Percentiles rank a stretch among this genome's conserved stretches.
These are phyloP conservation scores for Nesogale talazaci DNA, from an alignment of 2,113 vertebrate genomes.

Conservation along the genomic window DNA sequence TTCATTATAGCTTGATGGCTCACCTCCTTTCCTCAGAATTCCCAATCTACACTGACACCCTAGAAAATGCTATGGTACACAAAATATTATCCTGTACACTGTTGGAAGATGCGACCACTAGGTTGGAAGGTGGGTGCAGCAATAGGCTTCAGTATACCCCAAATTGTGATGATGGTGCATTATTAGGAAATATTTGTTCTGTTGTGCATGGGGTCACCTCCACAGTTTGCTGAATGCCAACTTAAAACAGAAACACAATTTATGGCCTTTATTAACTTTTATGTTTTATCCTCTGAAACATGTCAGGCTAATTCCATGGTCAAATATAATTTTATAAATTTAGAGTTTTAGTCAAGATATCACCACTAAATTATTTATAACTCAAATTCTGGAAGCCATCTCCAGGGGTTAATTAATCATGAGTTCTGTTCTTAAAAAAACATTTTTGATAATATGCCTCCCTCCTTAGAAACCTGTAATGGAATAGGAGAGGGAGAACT, in stretches of 20 bases:
- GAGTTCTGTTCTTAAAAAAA: background rate
- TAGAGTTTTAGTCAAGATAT: background rate
- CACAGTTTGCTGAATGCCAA: too few species aligned
- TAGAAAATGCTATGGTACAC: too few species aligned
- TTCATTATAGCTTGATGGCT: too few species aligned
- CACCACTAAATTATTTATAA: background rate
- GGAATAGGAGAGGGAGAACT: too few species aligned
- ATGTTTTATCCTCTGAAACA: background rate
- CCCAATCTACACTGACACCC: background rate
- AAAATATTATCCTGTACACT: too few species aligned
- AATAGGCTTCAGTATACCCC: too few species aligned
- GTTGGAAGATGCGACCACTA: too few species aligned
- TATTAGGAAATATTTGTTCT: too few species aligned
- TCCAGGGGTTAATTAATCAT: background rate
- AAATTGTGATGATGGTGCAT: too few species aligned
- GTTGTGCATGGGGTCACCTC: too few species aligned
- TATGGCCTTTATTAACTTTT: background rate
- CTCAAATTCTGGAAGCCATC: background rate
- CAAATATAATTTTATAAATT: background rate
- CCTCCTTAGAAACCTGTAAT: background rate
- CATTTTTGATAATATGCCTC: background rate
- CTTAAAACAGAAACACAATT: too few species aligned
- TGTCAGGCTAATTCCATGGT: background rate
- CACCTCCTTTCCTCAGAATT: background rate
- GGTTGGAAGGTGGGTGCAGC: too few species aligned